These are phyloP conservation scores for Emydocephalus ijimae DNA, from an alignment of 2,113 vertebrate species.

Conservation along the genomic window DNA sequence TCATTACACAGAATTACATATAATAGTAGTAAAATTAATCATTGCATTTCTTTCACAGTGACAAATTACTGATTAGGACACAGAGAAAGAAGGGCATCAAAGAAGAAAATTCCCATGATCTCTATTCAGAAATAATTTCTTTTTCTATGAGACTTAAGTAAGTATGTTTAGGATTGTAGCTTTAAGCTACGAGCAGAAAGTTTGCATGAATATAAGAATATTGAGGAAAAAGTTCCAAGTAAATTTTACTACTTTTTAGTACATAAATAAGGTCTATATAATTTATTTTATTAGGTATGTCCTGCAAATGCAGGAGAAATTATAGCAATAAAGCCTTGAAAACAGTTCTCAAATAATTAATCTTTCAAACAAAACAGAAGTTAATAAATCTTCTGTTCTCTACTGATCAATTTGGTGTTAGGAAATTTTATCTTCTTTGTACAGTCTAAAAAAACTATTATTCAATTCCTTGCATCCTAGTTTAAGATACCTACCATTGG, in stretches of 20 bases:
- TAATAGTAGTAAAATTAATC: neutral
- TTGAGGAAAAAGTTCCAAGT: neutral
- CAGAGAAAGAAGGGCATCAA: neutral
- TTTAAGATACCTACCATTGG: conserved; percentile 17
- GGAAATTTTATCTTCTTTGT: neutral
- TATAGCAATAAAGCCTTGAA: neutral
- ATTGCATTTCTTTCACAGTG: neutral
- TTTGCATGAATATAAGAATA: neutral
- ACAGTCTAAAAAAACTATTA: neutral
- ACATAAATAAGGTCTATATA: neutral
- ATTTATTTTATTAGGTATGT: neutral
- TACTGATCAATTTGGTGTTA: neutral
- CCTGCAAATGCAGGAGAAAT: neutral
- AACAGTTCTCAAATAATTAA: neutral
- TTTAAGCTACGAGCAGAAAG: neutral
- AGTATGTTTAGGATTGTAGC: neutral
- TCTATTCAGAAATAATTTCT: neutral
- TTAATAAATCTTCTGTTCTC: neutral
- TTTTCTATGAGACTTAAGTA: neutral
- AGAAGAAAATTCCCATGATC: neutral
- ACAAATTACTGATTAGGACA: too few relatives aligned
- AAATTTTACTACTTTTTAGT: neutral
- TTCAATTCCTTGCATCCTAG: conserved; percentile 15
- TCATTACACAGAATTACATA: neutral
- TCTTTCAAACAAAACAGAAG: neutral